Conservation (phyloP, 2,888 invertebrate genomes). For the Drosophila mettleri region DNA sequence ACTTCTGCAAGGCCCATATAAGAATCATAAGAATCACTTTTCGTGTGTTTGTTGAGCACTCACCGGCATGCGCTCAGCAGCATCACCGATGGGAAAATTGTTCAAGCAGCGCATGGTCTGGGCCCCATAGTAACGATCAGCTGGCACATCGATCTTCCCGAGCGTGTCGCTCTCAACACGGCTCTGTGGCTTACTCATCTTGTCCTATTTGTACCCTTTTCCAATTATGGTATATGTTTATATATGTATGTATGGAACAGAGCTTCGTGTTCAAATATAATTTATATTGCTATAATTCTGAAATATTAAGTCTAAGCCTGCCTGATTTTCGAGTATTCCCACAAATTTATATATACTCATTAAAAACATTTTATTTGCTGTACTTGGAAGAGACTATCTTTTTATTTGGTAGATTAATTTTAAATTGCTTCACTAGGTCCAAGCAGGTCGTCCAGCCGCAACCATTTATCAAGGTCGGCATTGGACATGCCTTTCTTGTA, state of each 20-base stretch:
- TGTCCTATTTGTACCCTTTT: not conserved
- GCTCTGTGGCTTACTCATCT: not conserved
- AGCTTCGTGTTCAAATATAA: not conserved
- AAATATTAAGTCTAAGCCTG: not conserved
- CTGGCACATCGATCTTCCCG: slow-evolving; percentile 96
- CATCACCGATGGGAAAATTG: slow-evolving; percentile 98
- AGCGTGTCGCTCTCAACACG: slow-evolving; percentile 93
- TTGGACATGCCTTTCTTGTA: slow-evolving; percentile 93
- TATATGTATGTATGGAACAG: not conserved
- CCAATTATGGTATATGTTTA: not conserved
- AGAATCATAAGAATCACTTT: slow-evolving; percentile 41
- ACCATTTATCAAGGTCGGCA: slow-evolving; percentile 95
- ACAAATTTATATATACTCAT: no score
- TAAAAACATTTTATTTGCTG: not conserved
- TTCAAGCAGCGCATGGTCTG: slow-evolving; percentile 96
- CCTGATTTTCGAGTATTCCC: not conserved
- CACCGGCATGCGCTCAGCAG: slow-evolving; percentile 97
- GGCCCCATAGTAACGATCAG: slow-evolving; percentile 96
- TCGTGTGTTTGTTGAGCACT: slow-evolving; percentile 73
- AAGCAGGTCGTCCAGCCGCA: slow-evolving; percentile 80
- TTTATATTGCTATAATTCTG: no score
- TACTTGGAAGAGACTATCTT: not conserved
- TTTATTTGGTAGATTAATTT: not conserved
- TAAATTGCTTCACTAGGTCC: slow-evolving; percentile 9
- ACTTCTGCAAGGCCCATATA: slow-evolving; percentile 87